A percentile compares a stretch with the other conserved stretches of the same genome.
phyloP scores from a whole-genome alignment of 2,888 invertebrate genomes.

The Branchinecta sandiegonensis region DNA sequence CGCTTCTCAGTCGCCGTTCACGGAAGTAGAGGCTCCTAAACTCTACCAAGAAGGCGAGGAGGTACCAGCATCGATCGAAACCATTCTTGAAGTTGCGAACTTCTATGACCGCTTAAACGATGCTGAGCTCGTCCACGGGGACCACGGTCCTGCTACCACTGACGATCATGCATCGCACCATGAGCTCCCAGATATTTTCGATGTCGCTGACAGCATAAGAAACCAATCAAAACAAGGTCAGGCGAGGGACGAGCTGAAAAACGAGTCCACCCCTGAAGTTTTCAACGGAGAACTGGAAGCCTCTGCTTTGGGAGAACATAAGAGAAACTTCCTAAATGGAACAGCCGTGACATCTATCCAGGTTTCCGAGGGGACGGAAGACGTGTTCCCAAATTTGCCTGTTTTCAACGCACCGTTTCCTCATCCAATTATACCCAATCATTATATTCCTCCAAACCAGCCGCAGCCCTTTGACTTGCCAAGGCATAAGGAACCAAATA shows the following conservation, averaged over 20 bases:
- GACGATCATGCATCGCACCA: too few species aligned
- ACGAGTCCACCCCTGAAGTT: too few species aligned
- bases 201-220: too few species aligned
- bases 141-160: too few species aligned
- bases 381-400: background rate
- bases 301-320: too few species aligned
- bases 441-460: background rate
- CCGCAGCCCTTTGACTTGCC: background rate
- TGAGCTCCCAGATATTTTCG: too few species aligned
- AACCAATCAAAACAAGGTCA: too few species aligned
- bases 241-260: too few species aligned
- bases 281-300: too few species aligned
- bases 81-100: background rate
- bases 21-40: background rate
- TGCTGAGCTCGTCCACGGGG: too few species aligned
- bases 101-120: background rate
- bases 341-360: background rate
- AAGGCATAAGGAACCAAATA: background rate
- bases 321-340: too few species aligned
- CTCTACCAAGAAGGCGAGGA: conserved; percentile 6
- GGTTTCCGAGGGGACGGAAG: background rate
- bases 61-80: background rate
- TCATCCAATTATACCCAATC: background rate
- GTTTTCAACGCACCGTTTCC: background rate
- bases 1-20: background rate